Evolutionary conservation across 2,113 vertebrate genomes (phyloP), one percentile per base, ranked within the genome.

Genomic region (Nesospiza acunhae): DNA sequence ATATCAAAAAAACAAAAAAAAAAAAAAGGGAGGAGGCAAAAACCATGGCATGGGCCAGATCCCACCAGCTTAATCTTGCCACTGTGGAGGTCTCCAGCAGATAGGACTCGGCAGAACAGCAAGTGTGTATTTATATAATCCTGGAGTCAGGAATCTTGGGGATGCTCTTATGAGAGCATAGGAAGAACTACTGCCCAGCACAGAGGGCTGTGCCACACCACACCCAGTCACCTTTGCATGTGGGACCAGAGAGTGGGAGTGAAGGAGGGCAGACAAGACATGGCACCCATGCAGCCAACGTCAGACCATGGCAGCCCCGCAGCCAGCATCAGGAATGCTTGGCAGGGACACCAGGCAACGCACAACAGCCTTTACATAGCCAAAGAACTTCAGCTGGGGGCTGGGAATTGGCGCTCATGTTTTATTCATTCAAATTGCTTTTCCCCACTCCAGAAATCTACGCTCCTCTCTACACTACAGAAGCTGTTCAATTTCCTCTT

Each of bases 341-440:
- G 63, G 30, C 4, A 4, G 33, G 33, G 35, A 55, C 24, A 74
- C 22, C n/a, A 63, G 81, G 56, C 35, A 81, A 8, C 4, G 4
- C 39, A 30, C 52, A 30, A 33, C 41, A 4, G 3, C 66, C 50
- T 89, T 88, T 62, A 70, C 18, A 15, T 0, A 5, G 35, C 1
- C 3, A 44, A 91, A 78, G 28, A 59, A 47, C 75, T 76, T 87
- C 75, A 93, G 28, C 52, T 80, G 42, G 30, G 52, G 72, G 56
- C 52, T 96, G 75, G 85, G 67, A 85, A 93, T 44, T 5, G 0
- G 23, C 2, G 5, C 59, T 96, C 49, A 77, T 92, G 56, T 92
- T 93, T 91, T 92, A 95, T 93, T 96, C 93, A 94, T 95, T 31
- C 31, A 60, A 63, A 89, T 72, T 94, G 73, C 64, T 76, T 87